A percentile compares a stretch with the other conserved stretches of the same genome.
phyloP scores from a whole-genome alignment of 2,797 vertebrate genomes.

The Trachurus trachurus region DNA sequence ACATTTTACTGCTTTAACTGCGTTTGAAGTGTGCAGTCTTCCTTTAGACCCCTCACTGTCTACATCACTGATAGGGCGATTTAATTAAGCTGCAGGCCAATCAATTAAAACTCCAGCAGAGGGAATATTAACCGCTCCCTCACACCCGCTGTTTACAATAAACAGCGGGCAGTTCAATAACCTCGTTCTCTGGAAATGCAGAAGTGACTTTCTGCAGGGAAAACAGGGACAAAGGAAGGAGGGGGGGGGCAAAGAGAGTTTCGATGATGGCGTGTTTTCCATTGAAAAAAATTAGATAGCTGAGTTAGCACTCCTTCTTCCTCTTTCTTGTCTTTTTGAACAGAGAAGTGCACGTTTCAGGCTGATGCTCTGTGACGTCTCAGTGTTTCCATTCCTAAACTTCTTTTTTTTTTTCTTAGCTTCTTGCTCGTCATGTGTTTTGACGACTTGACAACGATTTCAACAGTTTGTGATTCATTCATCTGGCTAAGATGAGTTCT shows the following conservation, averaged over 20 bases:
- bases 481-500: conserved; percentile 42
- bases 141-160: conserved; percentile 11
- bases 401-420: conserved; percentile 2
- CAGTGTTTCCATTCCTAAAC: conserved; percentile 54
- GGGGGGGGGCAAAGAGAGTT: conserved; percentile 25
- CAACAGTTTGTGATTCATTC: conserved; percentile 50
- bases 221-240: conserved; percentile 47
- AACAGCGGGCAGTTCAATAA: conserved; percentile 63
- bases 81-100: conserved; percentile 35
- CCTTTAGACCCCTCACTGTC: not conserved
- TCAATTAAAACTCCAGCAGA: conserved; percentile 62
- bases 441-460: conserved; percentile 57
- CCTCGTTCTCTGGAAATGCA: conserved; percentile 62
- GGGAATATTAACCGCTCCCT: conserved; percentile 25
- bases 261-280: conserved; percentile 72
- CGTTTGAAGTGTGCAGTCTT: not conserved
- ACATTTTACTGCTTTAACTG: conserved; percentile 2
- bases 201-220: conserved; percentile 61
- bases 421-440: conserved; percentile 55
- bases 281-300: conserved; percentile 74
- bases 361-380: conserved; percentile 69
- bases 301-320: conserved; percentile 79
- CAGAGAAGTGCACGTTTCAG: conserved; percentile 75
- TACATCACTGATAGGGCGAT: not conserved
- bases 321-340: conserved; percentile 68